Evolutionary conservation across 2,113 vertebrate species (phyloP).

Genomic region (Pygathrix nemaeus): DNA sequence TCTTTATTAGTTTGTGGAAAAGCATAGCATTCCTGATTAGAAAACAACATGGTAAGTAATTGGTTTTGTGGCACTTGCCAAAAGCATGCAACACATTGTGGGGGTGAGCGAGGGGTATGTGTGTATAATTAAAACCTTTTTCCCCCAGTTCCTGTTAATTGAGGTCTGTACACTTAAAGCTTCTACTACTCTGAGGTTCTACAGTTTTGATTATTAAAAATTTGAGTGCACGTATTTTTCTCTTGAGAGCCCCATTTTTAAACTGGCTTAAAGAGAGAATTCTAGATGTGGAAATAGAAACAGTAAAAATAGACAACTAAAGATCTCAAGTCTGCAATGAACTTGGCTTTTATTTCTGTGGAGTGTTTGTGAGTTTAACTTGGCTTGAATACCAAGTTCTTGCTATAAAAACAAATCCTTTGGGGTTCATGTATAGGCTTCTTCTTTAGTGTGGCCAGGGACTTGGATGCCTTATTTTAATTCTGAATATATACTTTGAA

Average conservation of each 20-base stretch:
- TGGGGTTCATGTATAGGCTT: neutral
- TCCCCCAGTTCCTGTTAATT: neutral
- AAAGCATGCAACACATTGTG: neutral
- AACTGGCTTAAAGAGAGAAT: constrained; percentile 21
- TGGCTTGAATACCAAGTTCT: neutral
- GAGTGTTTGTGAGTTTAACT: constrained; percentile 23
- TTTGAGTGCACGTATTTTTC: constrained; percentile 9
- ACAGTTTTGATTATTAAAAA: constrained; percentile 53
- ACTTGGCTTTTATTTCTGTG: neutral
- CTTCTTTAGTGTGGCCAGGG: neutral
- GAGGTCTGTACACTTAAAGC: neutral
- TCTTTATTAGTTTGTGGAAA: constrained; percentile 39
- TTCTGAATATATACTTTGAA: neutral
- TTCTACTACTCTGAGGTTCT: neutral
- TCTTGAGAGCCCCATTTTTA: constrained; percentile 23
- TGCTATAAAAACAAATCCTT: neutral
- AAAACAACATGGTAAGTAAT: constrained; percentile 1
- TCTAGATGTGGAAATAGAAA: constrained; percentile 34
- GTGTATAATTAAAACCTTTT: neutral
- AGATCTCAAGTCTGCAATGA: neutral
- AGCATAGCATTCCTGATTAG: neutral
- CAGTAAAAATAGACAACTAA: constrained; percentile 41
- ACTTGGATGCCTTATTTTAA: neutral
- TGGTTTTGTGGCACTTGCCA: constrained; percentile 23
- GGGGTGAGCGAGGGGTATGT: neutral